Base-by-base conservation (phyloP, 2,797 vertebrate species). In the Lepus townsendii region DNA sequence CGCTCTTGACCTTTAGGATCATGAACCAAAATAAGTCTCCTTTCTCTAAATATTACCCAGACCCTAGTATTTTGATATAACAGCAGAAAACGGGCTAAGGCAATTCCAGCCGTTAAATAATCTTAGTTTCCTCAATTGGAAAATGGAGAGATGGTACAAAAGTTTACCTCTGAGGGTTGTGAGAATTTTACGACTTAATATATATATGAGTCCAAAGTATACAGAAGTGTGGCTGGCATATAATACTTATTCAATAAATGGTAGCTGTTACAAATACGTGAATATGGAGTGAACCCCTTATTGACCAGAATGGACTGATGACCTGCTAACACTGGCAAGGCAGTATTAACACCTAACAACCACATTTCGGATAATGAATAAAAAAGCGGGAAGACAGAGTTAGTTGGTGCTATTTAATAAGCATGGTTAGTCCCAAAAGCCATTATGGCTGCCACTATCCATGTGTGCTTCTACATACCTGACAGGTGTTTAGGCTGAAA, bases 141-240 rank as follows among this genome's bases (percentile, higher is more conserved):
- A 95, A 92, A 73, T 90, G 54, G 63, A 47, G 66, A 95, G n/a
- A 78, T 66, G 63, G 52, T 71, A 52, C 83, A 47, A 92, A 80
- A 65, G 38, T 9, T 94, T 52, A 83, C 72, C 35, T 89, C 12
- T 62, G 6, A 47, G 5, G 17, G 54, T 50, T 76, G 50, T 83
- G 77, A 92, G 11, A 42, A 87, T 87, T 95, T 78, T 92, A 73
- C 90, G 71, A 69, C 78, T 93, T 95, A 63, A 68, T 71, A 47
- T n/a, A 47, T 38, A 52, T 38, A 50, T n/a, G 60, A 89, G 90
- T 27, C 5, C 6, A 90, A 95, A 83, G 50, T 54, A 47, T 30
- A 85, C 57, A 66, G 22, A 85, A 93, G 30, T 24, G 1, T 47
- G 54, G 14, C 9, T 54, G 69, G 50, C 75, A 71, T 26, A 68